These are phyloP conservation scores for Carcharodon carcharias DNA, from an alignment of 2,797 vertebrate genomes.

Conservation along the genomic window DNA sequence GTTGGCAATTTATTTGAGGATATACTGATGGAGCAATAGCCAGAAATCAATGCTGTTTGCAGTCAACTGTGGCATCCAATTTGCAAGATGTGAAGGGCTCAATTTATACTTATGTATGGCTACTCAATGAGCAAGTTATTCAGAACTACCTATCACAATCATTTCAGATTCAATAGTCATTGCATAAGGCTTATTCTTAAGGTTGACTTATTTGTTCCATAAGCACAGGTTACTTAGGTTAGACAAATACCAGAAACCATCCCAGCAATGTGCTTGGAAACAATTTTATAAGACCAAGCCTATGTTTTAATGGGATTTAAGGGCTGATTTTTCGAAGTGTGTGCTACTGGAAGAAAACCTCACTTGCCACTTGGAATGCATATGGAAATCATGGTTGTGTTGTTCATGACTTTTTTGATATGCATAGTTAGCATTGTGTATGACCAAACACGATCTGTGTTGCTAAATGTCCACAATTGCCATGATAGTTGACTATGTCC, in stretches of 20 bases:
- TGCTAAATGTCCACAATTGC: background rate
- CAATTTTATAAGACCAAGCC: background rate
- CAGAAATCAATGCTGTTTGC: background rate
- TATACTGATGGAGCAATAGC: background rate
- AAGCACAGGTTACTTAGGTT: background rate
- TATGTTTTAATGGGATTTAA: background rate
- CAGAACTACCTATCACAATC: background rate
- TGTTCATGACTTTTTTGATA: background rate
- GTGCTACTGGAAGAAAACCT: background rate
- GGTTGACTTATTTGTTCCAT: background rate
- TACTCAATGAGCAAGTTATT: background rate
- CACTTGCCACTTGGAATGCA: background rate
- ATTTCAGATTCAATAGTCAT: background rate
- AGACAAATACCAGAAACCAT: background rate
- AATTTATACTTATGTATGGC: background rate
- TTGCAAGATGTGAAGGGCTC: background rate
- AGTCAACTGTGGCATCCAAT: background rate
- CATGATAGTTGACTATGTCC: background rate
- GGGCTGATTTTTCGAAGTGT: background rate
- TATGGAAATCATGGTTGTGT: background rate
- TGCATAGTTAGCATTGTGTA: background rate
- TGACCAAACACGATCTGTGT: background rate
- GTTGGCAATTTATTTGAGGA: background rate
- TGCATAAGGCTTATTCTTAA: background rate
- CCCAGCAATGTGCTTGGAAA: background rate